Evolutionary conservation across 2,113 vertebrate species (phyloP), one percentile per base, ranked within the genome.

Genomic region (Holacanthus passer): DNA sequence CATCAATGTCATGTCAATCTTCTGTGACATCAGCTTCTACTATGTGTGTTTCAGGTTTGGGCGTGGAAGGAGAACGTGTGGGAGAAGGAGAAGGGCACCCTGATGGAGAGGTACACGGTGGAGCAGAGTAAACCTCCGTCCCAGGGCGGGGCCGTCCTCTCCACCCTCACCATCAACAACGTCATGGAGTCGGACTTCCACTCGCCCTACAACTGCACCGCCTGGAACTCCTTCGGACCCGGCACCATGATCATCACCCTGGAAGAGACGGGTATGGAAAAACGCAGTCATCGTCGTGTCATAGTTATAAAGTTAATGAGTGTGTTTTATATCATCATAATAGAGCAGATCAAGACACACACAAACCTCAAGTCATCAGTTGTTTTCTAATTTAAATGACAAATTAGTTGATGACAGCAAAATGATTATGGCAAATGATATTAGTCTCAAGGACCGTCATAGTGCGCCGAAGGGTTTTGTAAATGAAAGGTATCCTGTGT

Each of bases 191-290:
- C 95, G 0, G 98, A 99, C 88, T 99, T 99, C 89, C 96, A 98
- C 93, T 98, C 97, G 0, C 96, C 95, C 4, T 99, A 99, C 94
- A 99, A 99, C 96, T 99, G 98, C 94, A 98, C 98, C 0, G 98
- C 98, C 73, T 99, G 97, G 97, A 99, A 99, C 89, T 92, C 95
- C 74, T 99, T 99, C 0, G 98, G 97, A 19, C 96, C 97, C 0
- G 97, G 97, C 2, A 98, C 98, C 0, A 98, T 98, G 94, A 98
- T 99, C 93, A 98, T 99, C 93, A 96, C 96, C 14, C 95, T 99
- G 75, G 95, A 97, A 59, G 97, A 98, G 93, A 96, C 45, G 66
- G 97, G 97, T 98, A 89, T 1, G 66, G 24, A 45, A 24, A 64
- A 20, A n/a, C 2, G 13, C 12, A n/a, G 59, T 14, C 32, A n/a